phyloP scores from a whole-genome alignment of 2,797 vertebrate genomes.

The Lagorchestes hirsutus region DNA sequence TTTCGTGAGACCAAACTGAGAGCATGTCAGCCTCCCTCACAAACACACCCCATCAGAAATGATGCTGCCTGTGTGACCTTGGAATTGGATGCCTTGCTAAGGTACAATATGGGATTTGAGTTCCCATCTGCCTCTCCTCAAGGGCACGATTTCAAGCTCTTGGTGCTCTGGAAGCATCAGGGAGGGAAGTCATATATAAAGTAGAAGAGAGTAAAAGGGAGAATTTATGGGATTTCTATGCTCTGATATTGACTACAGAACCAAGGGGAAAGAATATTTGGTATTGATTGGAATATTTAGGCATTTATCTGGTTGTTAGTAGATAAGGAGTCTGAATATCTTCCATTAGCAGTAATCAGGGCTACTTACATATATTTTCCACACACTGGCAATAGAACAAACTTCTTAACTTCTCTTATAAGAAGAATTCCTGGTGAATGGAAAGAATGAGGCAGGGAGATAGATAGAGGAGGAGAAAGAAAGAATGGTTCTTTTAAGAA shows the following conservation, averaged over 20 bases:
- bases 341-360: neutral
- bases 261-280: neutral
- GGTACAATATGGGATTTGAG: neutral
- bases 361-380: neutral
- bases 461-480: neutral
- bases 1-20: neutral
- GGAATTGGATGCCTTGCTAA: constrained; percentile 59
- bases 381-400: neutral
- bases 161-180: neutral
- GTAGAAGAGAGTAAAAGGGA: neutral
- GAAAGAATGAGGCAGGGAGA: neutral
- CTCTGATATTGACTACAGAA: neutral
- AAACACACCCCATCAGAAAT: constrained; percentile 47
- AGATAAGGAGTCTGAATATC: neutral
- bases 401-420: neutral
- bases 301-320: neutral
- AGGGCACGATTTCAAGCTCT: constrained; percentile 45
- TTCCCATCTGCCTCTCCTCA: neutral
- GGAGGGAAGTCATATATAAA: constrained; percentile 31
- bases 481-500: neutral
- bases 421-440: neutral
- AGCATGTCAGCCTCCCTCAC: neutral
- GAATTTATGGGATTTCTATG: constrained; percentile 14
- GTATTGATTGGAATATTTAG: neutral
- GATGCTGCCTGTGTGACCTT: constrained; percentile 42